phyloP scores from a whole-genome alignment of 2,797 vertebrate species.

The Tauraco hartlaubi region DNA sequence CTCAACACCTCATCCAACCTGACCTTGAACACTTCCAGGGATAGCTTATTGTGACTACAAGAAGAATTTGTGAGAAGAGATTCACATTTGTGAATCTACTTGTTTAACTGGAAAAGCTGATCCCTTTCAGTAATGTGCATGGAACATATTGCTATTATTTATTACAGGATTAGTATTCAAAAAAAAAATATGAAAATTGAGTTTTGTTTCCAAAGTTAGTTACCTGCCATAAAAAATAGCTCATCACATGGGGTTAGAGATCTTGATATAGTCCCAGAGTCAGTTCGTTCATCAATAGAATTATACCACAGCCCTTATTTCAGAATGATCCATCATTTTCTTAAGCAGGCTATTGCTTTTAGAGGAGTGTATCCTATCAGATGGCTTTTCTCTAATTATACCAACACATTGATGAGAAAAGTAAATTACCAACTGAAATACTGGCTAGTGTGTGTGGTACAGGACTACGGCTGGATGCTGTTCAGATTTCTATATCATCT shows the following conservation, averaged over 20 bases:
- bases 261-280: neutral
- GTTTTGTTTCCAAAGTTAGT: neutral
- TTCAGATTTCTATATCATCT: neutral
- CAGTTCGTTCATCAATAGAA: neutral
- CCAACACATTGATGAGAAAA: neutral
- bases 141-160: neutral
- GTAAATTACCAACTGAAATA: neutral
- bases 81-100: neutral
- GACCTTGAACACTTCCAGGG: no score
- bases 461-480: neutral
- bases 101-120: neutral
- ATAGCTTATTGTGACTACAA: neutral
- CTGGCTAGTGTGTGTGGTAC: neutral
- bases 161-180: neutral
- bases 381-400: neutral
- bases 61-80: neutral
- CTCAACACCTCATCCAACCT: no score
- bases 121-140: neutral
- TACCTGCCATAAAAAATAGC: neutral
- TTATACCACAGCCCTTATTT: neutral
- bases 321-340: constrained; percentile 4
- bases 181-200: neutral
- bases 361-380: neutral
- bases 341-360: neutral
- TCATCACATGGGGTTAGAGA: neutral